A percentile compares a stretch with the other conserved stretches of the same genome.
phyloP scores from a whole-genome alignment of 2,888 invertebrate species.

The Phortica okadai region DNA sequence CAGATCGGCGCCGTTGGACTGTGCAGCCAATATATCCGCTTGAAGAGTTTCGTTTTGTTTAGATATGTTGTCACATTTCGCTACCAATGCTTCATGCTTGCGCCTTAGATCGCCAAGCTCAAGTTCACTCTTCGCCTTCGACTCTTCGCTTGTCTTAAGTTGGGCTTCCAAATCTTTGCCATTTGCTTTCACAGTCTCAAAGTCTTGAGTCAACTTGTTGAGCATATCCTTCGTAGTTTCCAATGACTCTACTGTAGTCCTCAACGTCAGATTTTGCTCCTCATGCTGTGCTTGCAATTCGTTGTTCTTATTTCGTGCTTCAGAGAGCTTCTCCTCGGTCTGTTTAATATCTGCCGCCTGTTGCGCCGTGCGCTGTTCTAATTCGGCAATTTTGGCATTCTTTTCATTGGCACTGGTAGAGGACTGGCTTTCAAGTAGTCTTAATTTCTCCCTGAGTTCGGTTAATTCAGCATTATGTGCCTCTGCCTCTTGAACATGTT shows the following conservation, averaged over 20 bases:
- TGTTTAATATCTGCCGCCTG: slow-evolving; percentile 41
- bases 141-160: slow-evolving; percentile 51
- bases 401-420: neutral
- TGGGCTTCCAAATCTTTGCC: slow-evolving; percentile 51
- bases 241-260: slow-evolving; percentile 37
- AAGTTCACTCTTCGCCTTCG: slow-evolving; percentile 52
- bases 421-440: neutral
- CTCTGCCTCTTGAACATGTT: neutral
- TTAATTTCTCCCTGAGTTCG: neutral
- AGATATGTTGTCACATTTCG: slow-evolving; percentile 54
- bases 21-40: slow-evolving; percentile 76
- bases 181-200: slow-evolving; percentile 41
- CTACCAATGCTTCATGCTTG: slow-evolving; percentile 55
- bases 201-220: slow-evolving; percentile 52
- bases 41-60: slow-evolving; percentile 55
- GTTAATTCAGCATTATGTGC: neutral
- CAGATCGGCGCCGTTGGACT: slow-evolving; percentile 45
- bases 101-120: slow-evolving; percentile 67
- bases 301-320: slow-evolving; percentile 39
- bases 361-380: slow-evolving; percentile 46
- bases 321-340: slow-evolving; percentile 40
- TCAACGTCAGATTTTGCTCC: slow-evolving; percentile 49
- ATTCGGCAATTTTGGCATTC: slow-evolving; percentile 33
- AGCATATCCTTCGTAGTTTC: slow-evolving; percentile 52
- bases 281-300: slow-evolving; percentile 41